Evolutionary conservation across 2,888 invertebrate genomes (phyloP).

Genomic region (Hypena proboscidalis): DNA sequence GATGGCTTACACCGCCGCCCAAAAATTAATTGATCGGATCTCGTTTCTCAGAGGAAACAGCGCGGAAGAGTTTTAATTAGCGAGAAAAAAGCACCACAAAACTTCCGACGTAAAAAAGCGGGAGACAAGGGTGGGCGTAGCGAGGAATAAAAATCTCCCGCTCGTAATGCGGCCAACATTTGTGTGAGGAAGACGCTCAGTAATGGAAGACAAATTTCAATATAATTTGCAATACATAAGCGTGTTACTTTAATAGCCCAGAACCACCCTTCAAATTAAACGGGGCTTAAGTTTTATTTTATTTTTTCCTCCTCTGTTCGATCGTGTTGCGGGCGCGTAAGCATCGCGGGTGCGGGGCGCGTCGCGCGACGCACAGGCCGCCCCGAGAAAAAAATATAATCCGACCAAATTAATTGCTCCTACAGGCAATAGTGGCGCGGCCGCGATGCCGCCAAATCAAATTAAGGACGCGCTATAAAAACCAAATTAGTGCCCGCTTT

Average conservation of each 20-base stretch:
- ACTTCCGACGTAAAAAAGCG: constrained; percentile 82
- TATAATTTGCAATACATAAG: constrained; percentile 87
- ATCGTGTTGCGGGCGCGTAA: constrained; percentile 69
- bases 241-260: constrained; percentile 86
- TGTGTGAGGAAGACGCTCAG: constrained; percentile 84
- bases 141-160: constrained; percentile 82
- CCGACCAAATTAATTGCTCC: constrained; percentile 84
- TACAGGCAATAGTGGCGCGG: constrained; percentile 82
- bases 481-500: constrained; percentile 86
- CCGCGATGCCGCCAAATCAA: constrained; percentile 85
- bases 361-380: constrained; percentile 56
- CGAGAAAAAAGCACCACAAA: constrained; percentile 82
- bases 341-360: constrained; percentile 55
- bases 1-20: constrained; percentile 78
- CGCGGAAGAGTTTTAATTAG: constrained; percentile 86
- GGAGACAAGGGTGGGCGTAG: constrained; percentile 83
- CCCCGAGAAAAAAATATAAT: constrained; percentile 82
- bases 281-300: constrained; percentile 86
- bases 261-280: constrained; percentile 87
- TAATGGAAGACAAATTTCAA: constrained; percentile 86
- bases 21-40: constrained; percentile 85
- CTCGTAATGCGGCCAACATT: constrained; percentile 85
- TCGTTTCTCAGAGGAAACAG: constrained; percentile 82
- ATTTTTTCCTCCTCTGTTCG: constrained; percentile 80
- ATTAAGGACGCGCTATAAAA: constrained; percentile 86